Conservation (phyloP, 2,113 vertebrate genomes). For the Lamprologus speciosus region DNA sequence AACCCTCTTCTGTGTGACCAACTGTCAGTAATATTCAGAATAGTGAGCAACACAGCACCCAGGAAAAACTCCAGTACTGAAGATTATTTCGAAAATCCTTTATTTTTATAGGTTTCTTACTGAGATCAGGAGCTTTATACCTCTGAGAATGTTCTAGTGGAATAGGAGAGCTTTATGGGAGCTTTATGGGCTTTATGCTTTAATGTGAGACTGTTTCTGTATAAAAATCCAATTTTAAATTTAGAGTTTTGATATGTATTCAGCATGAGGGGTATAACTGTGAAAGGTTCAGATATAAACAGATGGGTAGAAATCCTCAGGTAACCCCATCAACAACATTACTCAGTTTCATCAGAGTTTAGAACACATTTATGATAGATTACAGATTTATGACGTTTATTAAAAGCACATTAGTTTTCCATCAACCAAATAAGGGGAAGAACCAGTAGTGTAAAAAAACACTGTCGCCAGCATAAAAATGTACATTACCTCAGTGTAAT, state of each 20-base stretch:
- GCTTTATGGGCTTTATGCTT: neutral
- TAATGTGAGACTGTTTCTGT: neutral
- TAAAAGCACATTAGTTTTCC: neutral
- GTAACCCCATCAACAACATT: neutral
- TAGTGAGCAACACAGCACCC: neutral
- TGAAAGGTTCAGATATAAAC: neutral
- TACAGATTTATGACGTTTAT: neutral
- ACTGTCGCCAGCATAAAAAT: neutral
- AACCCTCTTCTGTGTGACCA: neutral
- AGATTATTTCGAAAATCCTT: neutral
- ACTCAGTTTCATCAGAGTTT: neutral
- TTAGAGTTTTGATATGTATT: neutral
- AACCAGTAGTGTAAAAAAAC: neutral
- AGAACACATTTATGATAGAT: neutral
- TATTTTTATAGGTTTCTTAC: neutral
- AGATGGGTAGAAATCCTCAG: neutral
- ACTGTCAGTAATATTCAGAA: neutral
- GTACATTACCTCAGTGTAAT: neutral
- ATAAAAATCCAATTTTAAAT: neutral
- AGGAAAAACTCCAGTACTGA: neutral
- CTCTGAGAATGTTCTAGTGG: neutral
- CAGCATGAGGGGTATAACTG: neutral
- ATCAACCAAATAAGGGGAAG: neutral
- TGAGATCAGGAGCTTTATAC: neutral
- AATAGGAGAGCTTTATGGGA: neutral